phyloP scores from a whole-genome alignment of 2,797 vertebrate species.

The Champsocephalus esox region DNA sequence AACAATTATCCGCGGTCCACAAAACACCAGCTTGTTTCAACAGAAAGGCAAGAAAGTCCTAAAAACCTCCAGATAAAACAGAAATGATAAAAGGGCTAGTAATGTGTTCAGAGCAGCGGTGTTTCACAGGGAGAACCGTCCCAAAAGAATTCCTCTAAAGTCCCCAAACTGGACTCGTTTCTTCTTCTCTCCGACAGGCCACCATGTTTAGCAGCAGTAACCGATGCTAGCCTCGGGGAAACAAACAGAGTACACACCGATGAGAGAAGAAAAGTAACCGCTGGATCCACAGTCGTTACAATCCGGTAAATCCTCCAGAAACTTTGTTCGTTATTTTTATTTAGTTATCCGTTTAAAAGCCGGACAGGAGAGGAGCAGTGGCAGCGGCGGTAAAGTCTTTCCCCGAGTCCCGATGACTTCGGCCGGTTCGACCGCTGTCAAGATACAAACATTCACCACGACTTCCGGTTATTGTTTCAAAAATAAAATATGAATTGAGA shows the following conservation, averaged over 20 bases:
- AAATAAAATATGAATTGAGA: too few relatives aligned
- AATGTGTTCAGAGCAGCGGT: neutral
- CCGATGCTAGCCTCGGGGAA: constrained; percentile 64
- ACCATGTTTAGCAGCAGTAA: constrained; percentile 73
- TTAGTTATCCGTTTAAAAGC: neutral
- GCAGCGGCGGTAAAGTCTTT: constrained; percentile 57
- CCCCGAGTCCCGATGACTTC: constrained; percentile 61
- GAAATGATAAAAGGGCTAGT: accelerated
- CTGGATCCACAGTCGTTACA: neutral
- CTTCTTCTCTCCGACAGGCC: constrained; percentile 58
- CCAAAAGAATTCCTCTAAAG: constrained; percentile 7
- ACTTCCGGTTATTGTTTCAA: constrained; percentile 38
- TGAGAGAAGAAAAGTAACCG: neutral
- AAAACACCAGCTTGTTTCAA: constrained; percentile 25
- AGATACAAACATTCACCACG: accelerated
- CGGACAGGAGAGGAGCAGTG: neutral
- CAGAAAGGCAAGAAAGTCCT: constrained; percentile 6
- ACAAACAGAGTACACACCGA: constrained; percentile 26
- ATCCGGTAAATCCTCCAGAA: constrained; percentile 1
- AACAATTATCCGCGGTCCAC: constrained; percentile 51
- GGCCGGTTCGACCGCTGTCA: constrained; percentile 37
- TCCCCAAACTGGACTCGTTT: constrained; percentile 24
- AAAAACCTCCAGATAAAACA: neutral
- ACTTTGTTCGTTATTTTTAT: neutral
- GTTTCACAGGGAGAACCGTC: neutral